Base-by-base conservation (phyloP, 2,888 invertebrate species). In the Tachina fera region DNA sequence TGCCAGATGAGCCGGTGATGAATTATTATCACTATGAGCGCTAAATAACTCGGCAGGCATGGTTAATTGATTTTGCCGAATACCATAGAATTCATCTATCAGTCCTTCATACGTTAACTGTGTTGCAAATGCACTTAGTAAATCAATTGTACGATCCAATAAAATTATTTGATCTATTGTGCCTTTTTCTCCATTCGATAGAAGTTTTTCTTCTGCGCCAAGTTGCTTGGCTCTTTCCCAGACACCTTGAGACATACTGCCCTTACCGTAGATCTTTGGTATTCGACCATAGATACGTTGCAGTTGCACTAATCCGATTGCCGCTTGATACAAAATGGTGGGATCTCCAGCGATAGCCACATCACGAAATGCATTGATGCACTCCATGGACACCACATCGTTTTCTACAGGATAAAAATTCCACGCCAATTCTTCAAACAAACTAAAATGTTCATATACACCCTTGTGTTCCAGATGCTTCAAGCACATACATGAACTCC, bases 61-160 rank as follows among this genome's bases (percentile, higher is more conserved):
- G 65, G 96, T 95, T 0, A 97, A 97, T 31, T 96, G 96, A 45
- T 96, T 95, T 89, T 94, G 95, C 88, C 96, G 96, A 82, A 99
- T 97, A 49, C 97, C 96, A 93, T 96, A 99, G 80, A 98, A 95
- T 92, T 99, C 99, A 93, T 99, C 99, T 87, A 99, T 97, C 9
- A 99, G 94, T 4, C 99, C 99, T 93, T 99, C 99, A 90, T 99
- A 99, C 0, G 99, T 99, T 49, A 99, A 94, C 91, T 99, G 99
- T 0, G 98, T 98, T 0, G 97, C 96, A 89, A 99, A 94, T 0
- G 98, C 97, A 65, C 98, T 97, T 67, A 99, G 94, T 75, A 98
- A 95, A 94, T 99, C 99, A 4, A 98, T 95, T 60, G 96, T 96
- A 41, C 99, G 94, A 93, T 99, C 99, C 1, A 99, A 93, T 63